phyloP scores from a whole-genome alignment of 2,797 vertebrate genomes.

The Moxostoma hubbsi region DNA sequence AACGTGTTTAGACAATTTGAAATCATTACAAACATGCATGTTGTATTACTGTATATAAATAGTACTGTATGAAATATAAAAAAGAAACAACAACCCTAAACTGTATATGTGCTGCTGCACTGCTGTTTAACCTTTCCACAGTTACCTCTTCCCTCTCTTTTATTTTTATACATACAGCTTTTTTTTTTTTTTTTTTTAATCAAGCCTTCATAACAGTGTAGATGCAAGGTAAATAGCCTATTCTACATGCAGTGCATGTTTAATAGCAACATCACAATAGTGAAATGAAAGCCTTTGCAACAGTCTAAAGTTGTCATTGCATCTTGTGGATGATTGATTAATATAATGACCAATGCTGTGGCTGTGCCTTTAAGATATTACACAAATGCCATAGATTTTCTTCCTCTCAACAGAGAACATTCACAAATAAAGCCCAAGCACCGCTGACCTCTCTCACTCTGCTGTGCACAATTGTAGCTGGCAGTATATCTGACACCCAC shows the following conservation, averaged over 20 bases:
- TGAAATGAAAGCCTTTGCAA: constrained; percentile 5
- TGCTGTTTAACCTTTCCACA: too few relatives aligned
- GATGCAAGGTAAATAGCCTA: too few relatives aligned
- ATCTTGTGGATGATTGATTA: constrained; percentile 58
- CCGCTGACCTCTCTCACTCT: constrained; percentile 37
- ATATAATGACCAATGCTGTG: constrained; percentile 54
- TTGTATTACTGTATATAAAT: too few relatives aligned
- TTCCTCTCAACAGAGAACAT: constrained; percentile 38
- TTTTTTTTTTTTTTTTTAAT: too few relatives aligned
- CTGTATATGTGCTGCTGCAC: too few relatives aligned
- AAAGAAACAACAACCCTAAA: too few relatives aligned
- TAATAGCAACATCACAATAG: neutral
- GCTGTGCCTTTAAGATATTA: constrained; percentile 61
- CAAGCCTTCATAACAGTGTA: too few relatives aligned
- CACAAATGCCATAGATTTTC: constrained; percentile 61
- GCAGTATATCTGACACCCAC: neutral
- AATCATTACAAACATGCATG: too few relatives aligned
- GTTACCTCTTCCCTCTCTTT: too few relatives aligned
- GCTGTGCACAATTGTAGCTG: constrained; percentile 1
- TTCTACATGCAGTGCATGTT: neutral
- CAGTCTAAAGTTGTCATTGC: constrained; percentile 26
- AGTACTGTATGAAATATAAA: too few relatives aligned
- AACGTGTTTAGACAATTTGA: too few relatives aligned
- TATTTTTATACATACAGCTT: too few relatives aligned
- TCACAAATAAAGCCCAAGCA: constrained; percentile 26